Conservation (phyloP, 37 sponge, comb jelly and placozoan species). For the Tethya wilhelma region DNA sequence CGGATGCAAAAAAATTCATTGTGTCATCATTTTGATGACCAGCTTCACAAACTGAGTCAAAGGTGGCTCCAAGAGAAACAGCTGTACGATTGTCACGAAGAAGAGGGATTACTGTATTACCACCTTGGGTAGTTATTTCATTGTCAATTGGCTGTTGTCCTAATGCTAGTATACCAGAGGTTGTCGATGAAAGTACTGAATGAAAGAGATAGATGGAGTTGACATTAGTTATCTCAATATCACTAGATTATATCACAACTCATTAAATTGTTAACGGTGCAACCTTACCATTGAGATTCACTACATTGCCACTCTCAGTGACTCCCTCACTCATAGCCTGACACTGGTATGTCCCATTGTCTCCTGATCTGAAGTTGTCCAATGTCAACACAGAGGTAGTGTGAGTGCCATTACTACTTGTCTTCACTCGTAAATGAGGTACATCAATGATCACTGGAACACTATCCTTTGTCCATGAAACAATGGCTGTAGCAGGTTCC, state of each 20-base stretch:
- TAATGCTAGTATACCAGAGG: too few relatives aligned
- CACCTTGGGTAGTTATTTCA: background rate
- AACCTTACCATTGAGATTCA: conserved; percentile 16
- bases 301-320: background rate
- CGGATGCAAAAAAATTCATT: background rate
- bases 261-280: too few relatives aligned
- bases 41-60: background rate
- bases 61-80: background rate
- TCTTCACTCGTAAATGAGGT: conserved; percentile 38
- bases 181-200: too few relatives aligned
- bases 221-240: too few relatives aligned
- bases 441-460: conserved; percentile 7
- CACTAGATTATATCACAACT: too few relatives aligned
- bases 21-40: background rate
- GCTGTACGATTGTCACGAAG: background rate
- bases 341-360: conserved; percentile 40
- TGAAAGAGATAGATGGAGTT: too few relatives aligned
- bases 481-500: background rate
- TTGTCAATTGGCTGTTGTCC: conserved; percentile 1
- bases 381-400: conserved; percentile 23
- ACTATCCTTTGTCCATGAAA: conserved; percentile 40
- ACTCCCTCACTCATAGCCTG: background rate
- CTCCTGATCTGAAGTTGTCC: conserved; percentile 10
- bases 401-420: background rate
- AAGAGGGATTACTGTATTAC: background rate